Base-by-base conservation (phyloP, 2,888 invertebrate genomes). In the Habrosyne pyritoides region DNA sequence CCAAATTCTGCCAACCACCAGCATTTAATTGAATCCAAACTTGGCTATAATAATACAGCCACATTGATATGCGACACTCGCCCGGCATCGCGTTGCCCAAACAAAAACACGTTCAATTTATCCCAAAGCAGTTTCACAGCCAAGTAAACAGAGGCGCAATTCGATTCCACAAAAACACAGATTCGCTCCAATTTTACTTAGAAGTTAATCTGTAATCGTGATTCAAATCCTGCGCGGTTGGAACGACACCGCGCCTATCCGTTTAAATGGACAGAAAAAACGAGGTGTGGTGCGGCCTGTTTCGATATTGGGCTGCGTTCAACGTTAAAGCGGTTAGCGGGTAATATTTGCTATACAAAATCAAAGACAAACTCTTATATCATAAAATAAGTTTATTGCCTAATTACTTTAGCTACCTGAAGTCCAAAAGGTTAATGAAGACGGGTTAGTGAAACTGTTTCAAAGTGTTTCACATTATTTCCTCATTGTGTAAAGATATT, bases 171-270 rank as follows among this genome's bases (percentile, higher is more conserved):
- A 50, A 58, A 60, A 67, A 69, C 57, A 57, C 66, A 24, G 59
- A 63, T 60, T 64, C 63, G 52, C 62, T 63, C 72, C 77, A 77
- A 81, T 83, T 82, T 79, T 75, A 73, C 83, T 83, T 78, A 79
- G 81, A 74, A 79, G 79, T 79, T 85, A 85, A 86, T 86, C 81
- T 81, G 73, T 83, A 81, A 85, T 79, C 83, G 78, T 82, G 84
- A 81, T 84, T 76, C 75, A 71, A 74, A 76, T 77, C 78, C 69
- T 55, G 59, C 64, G 71, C 68, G 72, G 71, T 67, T 18, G 14
- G 42, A 42, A 73, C 77, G 79, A 80, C 76, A 83, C 84, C 81
- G 81, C 79, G 81, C 84, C 84, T 81, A 83, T 83, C 68, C 75
- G 71, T 82, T 81, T 78, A 82, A 83, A 85, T 79, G 80, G 81